phyloP scores from a whole-genome alignment of 2,888 invertebrate species.

The Ormyrus nitidulus region DNA sequence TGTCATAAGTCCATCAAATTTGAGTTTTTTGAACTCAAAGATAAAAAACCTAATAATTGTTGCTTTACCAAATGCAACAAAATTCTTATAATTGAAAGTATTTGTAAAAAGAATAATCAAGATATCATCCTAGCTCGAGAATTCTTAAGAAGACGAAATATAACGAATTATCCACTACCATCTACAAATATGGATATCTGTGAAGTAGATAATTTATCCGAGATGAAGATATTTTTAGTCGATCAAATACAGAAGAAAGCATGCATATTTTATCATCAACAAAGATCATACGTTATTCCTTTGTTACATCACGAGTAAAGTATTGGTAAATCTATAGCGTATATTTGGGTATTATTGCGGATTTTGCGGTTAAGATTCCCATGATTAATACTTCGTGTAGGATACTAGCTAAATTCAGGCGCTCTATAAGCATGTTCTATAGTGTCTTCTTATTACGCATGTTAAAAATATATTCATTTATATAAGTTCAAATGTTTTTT shows the following conservation, averaged over 20 bases:
- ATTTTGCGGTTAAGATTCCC: too few relatives aligned
- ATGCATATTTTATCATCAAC: conserved; percentile 1
- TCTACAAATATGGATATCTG: too few relatives aligned
- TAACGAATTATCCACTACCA: not conserved
- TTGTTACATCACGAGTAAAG: not conserved
- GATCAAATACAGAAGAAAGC: not conserved
- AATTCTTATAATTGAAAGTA: not conserved
- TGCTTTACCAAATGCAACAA: not conserved
- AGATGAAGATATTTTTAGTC: not conserved
- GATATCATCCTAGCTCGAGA: not conserved
- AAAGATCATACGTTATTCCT: not conserved
- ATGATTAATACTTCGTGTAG: too few relatives aligned
- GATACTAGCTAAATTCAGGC: too few relatives aligned
- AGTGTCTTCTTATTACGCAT: too few relatives aligned
- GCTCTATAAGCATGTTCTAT: too few relatives aligned
- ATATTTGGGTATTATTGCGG: too few relatives aligned
- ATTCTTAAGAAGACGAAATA: not conserved
- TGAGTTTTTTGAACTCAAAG: not conserved
- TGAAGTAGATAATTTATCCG: not conserved
- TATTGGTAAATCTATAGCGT: conserved; percentile 2
- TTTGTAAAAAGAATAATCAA: not conserved
- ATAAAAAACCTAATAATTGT: not conserved
- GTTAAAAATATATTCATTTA: too few relatives aligned
- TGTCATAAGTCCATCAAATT: not conserved
- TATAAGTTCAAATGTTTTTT: too few relatives aligned